These are phyloP conservation scores for Xanthia togata DNA, from an alignment of 2,888 invertebrate genomes.

Conservation along the genomic window DNA sequence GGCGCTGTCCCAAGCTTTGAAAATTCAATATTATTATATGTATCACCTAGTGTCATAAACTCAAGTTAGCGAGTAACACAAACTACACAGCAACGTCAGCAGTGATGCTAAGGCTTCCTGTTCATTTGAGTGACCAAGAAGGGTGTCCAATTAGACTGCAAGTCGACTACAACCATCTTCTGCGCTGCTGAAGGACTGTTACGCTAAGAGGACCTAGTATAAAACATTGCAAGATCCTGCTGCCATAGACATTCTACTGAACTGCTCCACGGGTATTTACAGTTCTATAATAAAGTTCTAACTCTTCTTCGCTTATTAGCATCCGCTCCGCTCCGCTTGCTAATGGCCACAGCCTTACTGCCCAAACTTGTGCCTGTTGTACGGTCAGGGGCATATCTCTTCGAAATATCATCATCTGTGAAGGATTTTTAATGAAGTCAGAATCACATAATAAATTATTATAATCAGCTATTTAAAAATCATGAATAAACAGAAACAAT, in stretches of 20 bases:
- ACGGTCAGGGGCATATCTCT: not conserved
- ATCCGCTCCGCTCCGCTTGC: not conserved
- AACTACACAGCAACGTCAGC: not conserved
- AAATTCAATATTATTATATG: not conserved
- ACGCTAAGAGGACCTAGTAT: not conserved
- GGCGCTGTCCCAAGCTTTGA: not conserved
- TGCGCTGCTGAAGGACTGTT: not conserved
- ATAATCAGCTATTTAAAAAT: conserved; percentile 28
- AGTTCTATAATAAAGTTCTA: not conserved
- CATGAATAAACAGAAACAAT: conserved; percentile 34
- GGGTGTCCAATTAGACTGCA: not conserved
- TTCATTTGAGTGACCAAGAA: not conserved
- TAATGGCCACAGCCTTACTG: not conserved
- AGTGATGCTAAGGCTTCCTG: not conserved
- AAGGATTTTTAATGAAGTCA: conserved; percentile 1
- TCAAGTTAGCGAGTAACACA: not conserved
- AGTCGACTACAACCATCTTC: not conserved
- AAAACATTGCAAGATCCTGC: not conserved
- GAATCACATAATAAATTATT: conserved; percentile 5
- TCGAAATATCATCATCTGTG: not conserved
- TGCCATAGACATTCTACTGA: not conserved
- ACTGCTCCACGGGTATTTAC: not conserved
- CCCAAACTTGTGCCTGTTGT: too few species aligned
- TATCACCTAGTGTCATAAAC: not conserved
- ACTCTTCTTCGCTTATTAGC: not conserved